Percentiles rank a stretch among this genome's conserved stretches.
Evolutionary conservation across 2,113 vertebrate species (phyloP).

Genomic region (Tyto alba): DNA sequence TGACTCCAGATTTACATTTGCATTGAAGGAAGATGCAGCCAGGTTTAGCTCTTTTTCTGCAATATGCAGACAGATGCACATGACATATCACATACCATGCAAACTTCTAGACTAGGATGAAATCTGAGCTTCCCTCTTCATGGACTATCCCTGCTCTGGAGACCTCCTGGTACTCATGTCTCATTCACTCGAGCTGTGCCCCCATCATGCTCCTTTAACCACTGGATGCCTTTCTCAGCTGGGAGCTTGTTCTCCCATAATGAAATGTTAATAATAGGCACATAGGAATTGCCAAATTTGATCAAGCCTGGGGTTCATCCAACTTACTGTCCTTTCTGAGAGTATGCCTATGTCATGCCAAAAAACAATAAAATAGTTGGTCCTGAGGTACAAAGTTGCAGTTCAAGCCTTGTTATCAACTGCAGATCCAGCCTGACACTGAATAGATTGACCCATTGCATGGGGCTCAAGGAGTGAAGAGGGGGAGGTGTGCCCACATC

Average conservation of each 20-base stretch:
- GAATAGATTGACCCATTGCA: background rate
- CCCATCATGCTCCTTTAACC: background rate
- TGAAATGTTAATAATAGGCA: background rate
- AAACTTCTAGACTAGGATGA: background rate
- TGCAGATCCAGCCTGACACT: background rate
- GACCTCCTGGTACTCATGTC: background rate
- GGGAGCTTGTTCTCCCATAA: background rate
- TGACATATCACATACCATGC: background rate
- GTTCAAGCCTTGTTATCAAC: background rate
- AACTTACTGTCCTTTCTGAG: background rate
- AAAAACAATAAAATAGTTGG: background rate
- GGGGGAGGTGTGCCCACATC: background rate
- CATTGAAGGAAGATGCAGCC: background rate
- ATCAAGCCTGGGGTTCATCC: background rate
- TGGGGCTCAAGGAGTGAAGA: background rate
- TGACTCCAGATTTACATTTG: background rate
- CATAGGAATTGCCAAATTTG: background rate
- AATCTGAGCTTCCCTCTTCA: background rate
- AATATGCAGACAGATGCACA: too few relatives aligned
- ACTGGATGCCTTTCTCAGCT: background rate
- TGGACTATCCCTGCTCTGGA: background rate
- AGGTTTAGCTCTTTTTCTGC: background rate
- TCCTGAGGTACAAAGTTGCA: background rate
- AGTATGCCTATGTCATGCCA: too few relatives aligned
- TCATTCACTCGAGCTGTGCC: background rate